These are phyloP conservation scores for Drosophila takahashii DNA, from an alignment of 1,140 invertebrate genomes.

Conservation along the genomic window DNA sequence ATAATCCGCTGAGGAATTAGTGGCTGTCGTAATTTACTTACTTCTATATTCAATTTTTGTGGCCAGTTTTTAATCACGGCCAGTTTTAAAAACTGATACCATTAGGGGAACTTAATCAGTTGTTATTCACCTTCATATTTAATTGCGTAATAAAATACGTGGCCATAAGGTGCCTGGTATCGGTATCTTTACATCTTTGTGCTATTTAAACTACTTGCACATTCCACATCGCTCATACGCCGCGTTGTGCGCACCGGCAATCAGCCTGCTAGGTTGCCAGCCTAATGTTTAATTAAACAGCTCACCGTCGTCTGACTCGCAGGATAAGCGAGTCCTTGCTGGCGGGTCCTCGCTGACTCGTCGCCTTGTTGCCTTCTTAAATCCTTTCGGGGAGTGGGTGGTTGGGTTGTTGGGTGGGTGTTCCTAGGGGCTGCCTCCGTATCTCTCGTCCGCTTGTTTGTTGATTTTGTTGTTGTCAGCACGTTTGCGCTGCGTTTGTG, in stretches of 20 bases:
- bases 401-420: neutral
- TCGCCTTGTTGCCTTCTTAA: conserved; percentile 21
- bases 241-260: conserved; percentile 15
- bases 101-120: conserved; percentile 5
- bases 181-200: too few relatives aligned
- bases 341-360: conserved; percentile 26
- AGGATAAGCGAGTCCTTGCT: conserved; percentile 48
- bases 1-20: neutral
- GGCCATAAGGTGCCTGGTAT: neutral
- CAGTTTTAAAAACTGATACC: neutral
- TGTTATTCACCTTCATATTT: neutral
- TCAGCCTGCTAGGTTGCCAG: conserved; percentile 32
- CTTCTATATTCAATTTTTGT: neutral
- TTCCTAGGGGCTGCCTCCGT: neutral
- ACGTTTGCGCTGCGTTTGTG: conserved; percentile 38
- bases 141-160: neutral
- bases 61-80: neutral
- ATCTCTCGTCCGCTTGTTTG: conserved; percentile 43
- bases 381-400: neutral
- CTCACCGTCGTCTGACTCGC: conserved; percentile 40
- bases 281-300: conserved; percentile 62
- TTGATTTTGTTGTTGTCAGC: conserved; percentile 66
- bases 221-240: conserved; percentile 38
- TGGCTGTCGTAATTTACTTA: neutral
- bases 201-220: too few relatives aligned